Base-by-base conservation (phyloP, 2,888 invertebrate species). In the Pegoplata infirma region DNA sequence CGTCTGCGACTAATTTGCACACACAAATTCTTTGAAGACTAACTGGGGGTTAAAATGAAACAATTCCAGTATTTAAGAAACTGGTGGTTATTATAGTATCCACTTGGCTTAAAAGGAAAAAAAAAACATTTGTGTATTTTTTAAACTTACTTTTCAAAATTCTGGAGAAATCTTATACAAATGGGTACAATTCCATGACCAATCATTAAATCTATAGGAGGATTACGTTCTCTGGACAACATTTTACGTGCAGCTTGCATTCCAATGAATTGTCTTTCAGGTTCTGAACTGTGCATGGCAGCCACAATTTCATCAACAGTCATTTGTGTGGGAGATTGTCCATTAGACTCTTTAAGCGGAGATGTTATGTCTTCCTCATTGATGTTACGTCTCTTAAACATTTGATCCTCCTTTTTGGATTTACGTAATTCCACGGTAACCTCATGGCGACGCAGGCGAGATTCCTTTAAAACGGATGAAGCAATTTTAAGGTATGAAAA, bases 331-430 rank as follows among this genome's bases (percentile, higher is more conserved):
- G 86, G 89, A 66, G 89, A 89, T 51, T 83, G 88, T 0, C 89
- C 86, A 83, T 91, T 91, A 51, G 88, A 88, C 77, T 91, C 91
- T 81, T 91, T 91, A 63, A 91, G 85, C 0, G 91, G 91, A 1
- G 91, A 91, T 23, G 89, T 89, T 7, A 85, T 80, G 12, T 86
- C 87, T 10, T 91, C 90, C 0, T 92, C 92, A 51, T 91, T 91
- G 82, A 98, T 92, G 83, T 98, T 98, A 69, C 98, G 91, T 17
- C 97, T 91, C 89, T 99, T 99, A 67, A 95, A 92, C 44, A 99
- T 90, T 87, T 98, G 97, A 84, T 98, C 98, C 89, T 98, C 98
- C 83, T 98, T 95, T 71, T 95, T 95, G 16, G 96, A 95, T 90
- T 98, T 98, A 14, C 99, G 93, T 32, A 99, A 91, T 82, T 98